Evolutionary conservation across 2,797 vertebrate genomes (phyloP), one percentile per base, ranked within the genome.

Genomic region (Anabas testudineus): DNA sequence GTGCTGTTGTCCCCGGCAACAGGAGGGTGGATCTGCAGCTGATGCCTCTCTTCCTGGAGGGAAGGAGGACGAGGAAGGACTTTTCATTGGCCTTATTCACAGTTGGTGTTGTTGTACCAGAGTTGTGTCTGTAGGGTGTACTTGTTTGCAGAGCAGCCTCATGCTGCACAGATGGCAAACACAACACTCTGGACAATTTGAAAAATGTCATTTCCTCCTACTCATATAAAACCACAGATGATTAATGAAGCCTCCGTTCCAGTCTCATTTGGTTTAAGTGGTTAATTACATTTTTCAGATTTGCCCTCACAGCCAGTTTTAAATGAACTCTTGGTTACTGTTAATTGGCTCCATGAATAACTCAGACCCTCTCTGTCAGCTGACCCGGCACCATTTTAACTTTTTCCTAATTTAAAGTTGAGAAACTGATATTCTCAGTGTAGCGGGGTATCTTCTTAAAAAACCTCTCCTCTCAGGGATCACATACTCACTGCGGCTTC

Each of bases 31-130:
- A 93, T 94, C 80, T 97, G 96, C 88, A 94, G 88, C 93, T 95
- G 91, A 91, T 95, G 94, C 64, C 95, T 93, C 90, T 97, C 96
- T 76, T 97, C 97, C 97, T 99, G 81, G 36, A 76, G 92, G 88
- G 82, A 85, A 82, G 77, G 84, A 85, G 78, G 83, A 82, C 0
- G 52, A 74, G 65, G 70, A 87, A 83, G 84, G 83, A 78, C 77
- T 81, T n/a, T 84, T 87, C 59, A 80, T 62, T 80, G 82, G 76
- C 83, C 78, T 83, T 52, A 51, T 87, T 88, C 82, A 82, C 64
- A 62, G 71, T 76, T 36, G 58, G 67, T 75, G 71, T 55, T 62
- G 71, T 66, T 57, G 58, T 71, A 16, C 82, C 52, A 45, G 62
- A 45, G 46, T 43, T 47, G 71, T 84, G 70, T 82, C 85, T 74